Evolutionary conservation across 2,888 invertebrate species (phyloP).

Genomic region (Allophyes oxyacanthae): DNA sequence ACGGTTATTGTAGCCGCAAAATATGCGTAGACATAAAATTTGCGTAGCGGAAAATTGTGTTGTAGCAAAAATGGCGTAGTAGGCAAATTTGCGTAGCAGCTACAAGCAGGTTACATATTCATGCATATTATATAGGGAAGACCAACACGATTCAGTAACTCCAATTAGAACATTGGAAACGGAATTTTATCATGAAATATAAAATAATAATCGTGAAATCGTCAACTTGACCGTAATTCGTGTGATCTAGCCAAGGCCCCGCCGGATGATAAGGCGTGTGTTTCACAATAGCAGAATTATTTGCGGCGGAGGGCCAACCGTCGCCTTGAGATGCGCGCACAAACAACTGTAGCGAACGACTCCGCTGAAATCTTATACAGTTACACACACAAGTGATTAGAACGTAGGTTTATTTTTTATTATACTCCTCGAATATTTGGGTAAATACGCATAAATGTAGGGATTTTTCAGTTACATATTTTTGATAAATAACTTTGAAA

Average conservation of each 20-base stretch:
- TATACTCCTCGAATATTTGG: not conserved
- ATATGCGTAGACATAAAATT: slow-evolving; percentile 22
- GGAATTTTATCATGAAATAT: slow-evolving; percentile 77
- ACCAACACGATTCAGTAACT: too few species aligned
- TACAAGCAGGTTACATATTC: slow-evolving; percentile 7
- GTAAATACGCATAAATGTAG: not conserved
- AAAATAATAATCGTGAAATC: slow-evolving; percentile 83
- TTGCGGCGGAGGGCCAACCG: slow-evolving; percentile 82
- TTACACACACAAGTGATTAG: slow-evolving; percentile 72
- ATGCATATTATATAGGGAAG: too few species aligned
- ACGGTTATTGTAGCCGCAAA: slow-evolving; percentile 31
- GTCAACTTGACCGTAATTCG: slow-evolving; percentile 89
- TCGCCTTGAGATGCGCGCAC: slow-evolving; percentile 87
- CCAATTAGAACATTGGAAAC: slow-evolving; percentile 44
- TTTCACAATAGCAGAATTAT: slow-evolving; percentile 89
- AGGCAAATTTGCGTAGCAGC: slow-evolving; percentile 10
- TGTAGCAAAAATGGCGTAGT: slow-evolving; percentile 21
- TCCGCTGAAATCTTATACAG: slow-evolving; percentile 80
- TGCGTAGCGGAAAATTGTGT: slow-evolving; percentile 13
- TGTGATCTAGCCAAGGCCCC: slow-evolving; percentile 85
- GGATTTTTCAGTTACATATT: not conserved
- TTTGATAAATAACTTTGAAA: too few species aligned
- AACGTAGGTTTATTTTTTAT: not conserved
- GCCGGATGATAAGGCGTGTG: slow-evolving; percentile 80
- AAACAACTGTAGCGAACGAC: slow-evolving; percentile 82